Evolutionary conservation across 1,140 invertebrate species (phyloP), one percentile per base, ranked within the genome.

Genomic region (Physella acuta): DNA sequence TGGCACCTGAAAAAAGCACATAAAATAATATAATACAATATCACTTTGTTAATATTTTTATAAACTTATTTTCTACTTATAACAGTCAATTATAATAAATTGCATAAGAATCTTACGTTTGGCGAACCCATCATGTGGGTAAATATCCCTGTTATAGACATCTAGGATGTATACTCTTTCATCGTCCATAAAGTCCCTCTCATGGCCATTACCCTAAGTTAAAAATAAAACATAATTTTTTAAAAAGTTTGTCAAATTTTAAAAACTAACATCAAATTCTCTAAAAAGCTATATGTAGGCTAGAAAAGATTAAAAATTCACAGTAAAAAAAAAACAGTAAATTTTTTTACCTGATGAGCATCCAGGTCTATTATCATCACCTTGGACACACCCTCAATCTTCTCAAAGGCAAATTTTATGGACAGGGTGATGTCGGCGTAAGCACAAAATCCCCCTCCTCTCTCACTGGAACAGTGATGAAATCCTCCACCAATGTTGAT

Each of bases 291-390:
- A 55, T 14, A 11, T 55, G 24, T 5, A 55, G 20, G 20, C 39
- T 11, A 49, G 8, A 49, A 49, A 49, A 49, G 8, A 49, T 8
- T 56, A 16, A 56, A 16, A 56, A 56, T 26, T 17, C 39, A 49
- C 56, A 28, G 4, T 28, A 28, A 59, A 28, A 8, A 30, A 5
- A 33, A 28, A 0, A n/a, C n/a, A n/a, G n/a, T n/a, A 61, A n/a
- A 8, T 24, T 20, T 26, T 26, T 69, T 75, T 74, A 89, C 88
- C 86, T 92, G 90, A 87, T 95, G 93, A 36, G 93, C 93, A 87
- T 95, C 93, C 77, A 95, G 87, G 85, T 95, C 93, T 26, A 95
- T 88, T 78, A 95, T 94, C 91, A 95, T 92, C 16, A 90, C 90
- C 68, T 89, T 90, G 66, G 88, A 84, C 16, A 81, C 71, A 33